Base-by-base conservation (phyloP, 2,797 vertebrate species). In the Anabas testudineus region DNA sequence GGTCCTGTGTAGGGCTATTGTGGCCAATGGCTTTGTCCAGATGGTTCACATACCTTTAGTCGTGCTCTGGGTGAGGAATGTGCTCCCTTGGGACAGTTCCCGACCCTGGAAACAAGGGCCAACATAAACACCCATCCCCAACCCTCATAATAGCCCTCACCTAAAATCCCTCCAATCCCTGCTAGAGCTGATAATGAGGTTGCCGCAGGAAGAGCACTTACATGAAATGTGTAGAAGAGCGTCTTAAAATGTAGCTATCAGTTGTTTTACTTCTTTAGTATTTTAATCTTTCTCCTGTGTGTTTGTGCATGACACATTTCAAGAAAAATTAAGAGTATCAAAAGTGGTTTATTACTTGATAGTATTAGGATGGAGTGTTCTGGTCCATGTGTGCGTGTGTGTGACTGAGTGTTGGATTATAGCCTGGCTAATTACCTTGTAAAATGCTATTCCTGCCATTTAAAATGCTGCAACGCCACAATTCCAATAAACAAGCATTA, bases 1-100 rank as follows among this genome's bases (percentile, higher is more conserved):
- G 37, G 69, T 81, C 63, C 77, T 94, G 88, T 92, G 90, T 93
- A 86, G 85, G 87, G 81, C 91, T 89, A 92, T 94, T 94, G 93
- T 94, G 90, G 87, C 90, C 86, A 60, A 59, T 88, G 88, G 89
- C 92, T 93, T 90, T 93, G 93, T 92, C 92, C 94, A 95, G 94
- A 95, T 95, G 93, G 93, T 94, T 95, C 88, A 90, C 94, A 96
- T 95, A 95, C 91, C 91, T 94, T 91, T 89, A 94, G 91, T 92
- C 84, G 83, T 90, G 90, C 93, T 90, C 86, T 51, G 90, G 91
- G 88, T 91, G 90, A 94, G 93, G 94, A 95, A 95, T 95, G 93
- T 66, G 71, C 89, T 94, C 95, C 94, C 95, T 93, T 78, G 86
- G 93, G 94, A 94, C 30, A 67, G 79, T 91, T 90, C 90, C 90